Evolutionary conservation across 2,888 invertebrate genomes (phyloP).

Genomic region (Hipparchia sbordonii): DNA sequence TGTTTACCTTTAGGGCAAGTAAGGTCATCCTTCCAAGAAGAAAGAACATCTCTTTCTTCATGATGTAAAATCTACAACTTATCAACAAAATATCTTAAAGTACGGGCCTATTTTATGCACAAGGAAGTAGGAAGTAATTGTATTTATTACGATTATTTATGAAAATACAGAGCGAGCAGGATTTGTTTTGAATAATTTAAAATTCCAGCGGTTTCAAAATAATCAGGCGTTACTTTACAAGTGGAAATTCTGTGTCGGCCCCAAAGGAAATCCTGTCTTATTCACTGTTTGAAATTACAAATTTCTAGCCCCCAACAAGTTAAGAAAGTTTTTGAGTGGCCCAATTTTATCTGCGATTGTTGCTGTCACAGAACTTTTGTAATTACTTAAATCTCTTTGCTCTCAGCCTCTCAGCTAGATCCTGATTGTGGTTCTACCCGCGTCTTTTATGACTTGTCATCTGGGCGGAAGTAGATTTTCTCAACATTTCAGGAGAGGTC

Average conservation of each 20-base stretch:
- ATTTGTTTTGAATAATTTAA: slow-evolving; percentile 31
- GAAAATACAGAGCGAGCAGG: slow-evolving; percentile 4
- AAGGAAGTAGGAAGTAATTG: no score
- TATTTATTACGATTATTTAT: neutral
- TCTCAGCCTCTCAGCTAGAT: no score
- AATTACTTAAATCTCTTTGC: slow-evolving; percentile 15
- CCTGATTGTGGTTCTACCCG: no score
- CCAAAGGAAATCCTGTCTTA: slow-evolving; percentile 42
- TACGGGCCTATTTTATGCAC: no score
- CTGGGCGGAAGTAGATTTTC: no score
- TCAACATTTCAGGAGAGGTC: no score
- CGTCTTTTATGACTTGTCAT: no score
- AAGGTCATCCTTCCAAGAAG: no score
- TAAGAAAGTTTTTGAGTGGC: slow-evolving; percentile 30
- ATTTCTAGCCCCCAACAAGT: slow-evolving; percentile 38
- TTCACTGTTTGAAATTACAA: slow-evolving; percentile 46
- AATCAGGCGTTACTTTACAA: slow-evolving; percentile 36
- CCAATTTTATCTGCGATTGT: slow-evolving; percentile 35
- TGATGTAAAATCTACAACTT: no score
- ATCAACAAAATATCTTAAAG: no score
- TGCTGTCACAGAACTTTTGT: slow-evolving; percentile 25
- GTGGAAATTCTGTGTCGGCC: slow-evolving; percentile 32
- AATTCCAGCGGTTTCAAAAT: slow-evolving; percentile 30
- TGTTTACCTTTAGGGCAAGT: neutral
- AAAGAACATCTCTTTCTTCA: no score